Conservation (phyloP, 1,140 invertebrate genomes). For the Neotoxoptera formosana region DNA sequence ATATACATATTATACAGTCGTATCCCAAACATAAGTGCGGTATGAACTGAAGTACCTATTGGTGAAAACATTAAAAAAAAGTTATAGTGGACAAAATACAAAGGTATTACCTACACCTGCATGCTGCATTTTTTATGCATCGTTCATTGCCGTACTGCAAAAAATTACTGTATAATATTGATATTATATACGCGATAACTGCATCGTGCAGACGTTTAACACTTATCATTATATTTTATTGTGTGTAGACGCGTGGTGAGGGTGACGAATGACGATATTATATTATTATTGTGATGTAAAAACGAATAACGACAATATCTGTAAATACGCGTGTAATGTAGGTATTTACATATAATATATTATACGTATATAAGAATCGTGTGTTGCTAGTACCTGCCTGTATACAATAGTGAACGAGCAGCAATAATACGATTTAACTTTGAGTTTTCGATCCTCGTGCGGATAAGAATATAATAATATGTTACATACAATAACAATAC, state of each 20-base stretch:
- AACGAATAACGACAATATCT: neutral
- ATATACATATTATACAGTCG: no score
- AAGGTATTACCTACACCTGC: neutral
- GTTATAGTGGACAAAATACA: neutral
- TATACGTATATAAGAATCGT: no score
- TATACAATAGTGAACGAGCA: neutral
- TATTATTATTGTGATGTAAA: neutral
- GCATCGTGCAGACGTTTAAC: neutral
- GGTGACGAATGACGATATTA: neutral
- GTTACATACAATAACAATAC: neutral
- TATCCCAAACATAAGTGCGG: neutral
- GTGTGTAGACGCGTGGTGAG: neutral
- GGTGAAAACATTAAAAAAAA: neutral
- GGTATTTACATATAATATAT: neutral
- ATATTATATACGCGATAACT: neutral
- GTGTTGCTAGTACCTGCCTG: neutral
- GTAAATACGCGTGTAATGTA: neutral
- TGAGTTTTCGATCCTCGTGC: conserved; percentile 20
- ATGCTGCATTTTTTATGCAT: neutral
- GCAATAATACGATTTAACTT: conserved; percentile 11
- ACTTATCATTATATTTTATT: neutral
- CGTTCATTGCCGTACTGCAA: neutral
- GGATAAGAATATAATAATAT: neutral
- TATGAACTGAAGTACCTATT: neutral
- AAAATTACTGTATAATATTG: neutral